These are phyloP conservation scores for Clarias pachynema DNA, from an alignment of 2,797 vertebrate genomes.

Conservation along the genomic window DNA sequence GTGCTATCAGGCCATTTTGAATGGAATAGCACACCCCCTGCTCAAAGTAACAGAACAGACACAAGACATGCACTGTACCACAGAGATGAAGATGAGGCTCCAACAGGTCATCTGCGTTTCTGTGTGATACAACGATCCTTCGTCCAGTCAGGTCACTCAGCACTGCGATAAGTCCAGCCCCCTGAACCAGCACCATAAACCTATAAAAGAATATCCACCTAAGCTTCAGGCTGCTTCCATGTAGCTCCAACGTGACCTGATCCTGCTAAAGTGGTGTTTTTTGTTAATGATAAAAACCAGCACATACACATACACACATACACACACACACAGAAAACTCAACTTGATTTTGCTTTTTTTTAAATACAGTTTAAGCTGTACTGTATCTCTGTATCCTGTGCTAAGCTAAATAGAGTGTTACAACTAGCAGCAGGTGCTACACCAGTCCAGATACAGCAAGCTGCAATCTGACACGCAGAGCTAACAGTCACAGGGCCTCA, in stretches of 20 bases:
- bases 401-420: slow-evolving; percentile 66
- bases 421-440: slow-evolving; percentile 85
- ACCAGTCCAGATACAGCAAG: slow-evolving; percentile 70
- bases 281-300: slow-evolving; percentile 4
- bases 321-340: slow-evolving; percentile 44
- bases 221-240: slow-evolving; percentile 49
- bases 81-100: slow-evolving; percentile 63
- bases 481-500: slow-evolving; percentile 76
- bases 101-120: slow-evolving; percentile 60
- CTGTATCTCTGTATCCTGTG: slow-evolving; percentile 62
- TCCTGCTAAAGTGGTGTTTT: slow-evolving; percentile 54
- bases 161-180: slow-evolving; percentile 51
- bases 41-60: slow-evolving; percentile 36
- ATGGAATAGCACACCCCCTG: slow-evolving; percentile 37
- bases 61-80: slow-evolving; percentile 70
- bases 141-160: slow-evolving; percentile 58
- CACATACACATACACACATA: not conserved
- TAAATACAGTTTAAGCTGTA: slow-evolving; percentile 65
- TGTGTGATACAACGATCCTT: slow-evolving; percentile 58
- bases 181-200: slow-evolving; percentile 36
- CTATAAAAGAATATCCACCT: slow-evolving; percentile 31
- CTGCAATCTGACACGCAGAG: slow-evolving; percentile 83
- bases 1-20: slow-evolving; percentile 32
- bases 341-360: slow-evolving; percentile 62
- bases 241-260: slow-evolving; percentile 56